Conservation (phyloP, 2,888 invertebrate species). For the Drosophila cognata region DNA sequence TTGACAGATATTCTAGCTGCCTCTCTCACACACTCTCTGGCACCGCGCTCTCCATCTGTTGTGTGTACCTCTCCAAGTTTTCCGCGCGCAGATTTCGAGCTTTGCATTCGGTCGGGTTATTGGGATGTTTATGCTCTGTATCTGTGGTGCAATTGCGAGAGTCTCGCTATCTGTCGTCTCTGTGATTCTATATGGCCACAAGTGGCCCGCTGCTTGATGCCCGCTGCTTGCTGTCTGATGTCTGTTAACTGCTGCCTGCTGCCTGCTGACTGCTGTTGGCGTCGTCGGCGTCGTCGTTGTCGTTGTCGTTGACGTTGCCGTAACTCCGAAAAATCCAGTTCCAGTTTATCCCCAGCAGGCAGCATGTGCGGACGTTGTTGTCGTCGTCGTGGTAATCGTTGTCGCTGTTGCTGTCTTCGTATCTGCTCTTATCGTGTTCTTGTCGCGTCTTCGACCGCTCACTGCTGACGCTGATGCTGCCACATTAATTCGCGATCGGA, state of each 20-base stretch:
- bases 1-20: not conserved
- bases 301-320: conserved; percentile 41
- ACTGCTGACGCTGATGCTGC: conserved; percentile 25
- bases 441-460: conserved; percentile 29
- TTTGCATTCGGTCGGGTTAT: conserved; percentile 54
- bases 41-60: not conserved
- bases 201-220: conserved; percentile 45
- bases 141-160: conserved; percentile 41
- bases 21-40: not conserved
- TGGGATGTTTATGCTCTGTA: conserved; percentile 56
- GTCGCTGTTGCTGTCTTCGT: conserved; percentile 41
- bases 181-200: conserved; percentile 65
- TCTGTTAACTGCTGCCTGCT: not conserved
- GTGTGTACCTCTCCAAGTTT: conserved; percentile 24
- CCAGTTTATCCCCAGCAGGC: conserved; percentile 85
- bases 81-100: conserved; percentile 60
- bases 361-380: conserved; percentile 83
- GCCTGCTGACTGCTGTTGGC: conserved; percentile 21
- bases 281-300: conserved; percentile 10
- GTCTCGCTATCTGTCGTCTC: conserved; percentile 67
- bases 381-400: conserved; percentile 54
- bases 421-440: conserved; percentile 42
- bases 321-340: conserved; percentile 81
- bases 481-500: conserved; percentile 16
- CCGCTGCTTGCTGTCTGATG: not conserved